A percentile compares a stretch with the other conserved stretches of the same genome.
Conservation (phyloP, 2,888 invertebrate species). For the Tanytarsus gracilentus region DNA sequence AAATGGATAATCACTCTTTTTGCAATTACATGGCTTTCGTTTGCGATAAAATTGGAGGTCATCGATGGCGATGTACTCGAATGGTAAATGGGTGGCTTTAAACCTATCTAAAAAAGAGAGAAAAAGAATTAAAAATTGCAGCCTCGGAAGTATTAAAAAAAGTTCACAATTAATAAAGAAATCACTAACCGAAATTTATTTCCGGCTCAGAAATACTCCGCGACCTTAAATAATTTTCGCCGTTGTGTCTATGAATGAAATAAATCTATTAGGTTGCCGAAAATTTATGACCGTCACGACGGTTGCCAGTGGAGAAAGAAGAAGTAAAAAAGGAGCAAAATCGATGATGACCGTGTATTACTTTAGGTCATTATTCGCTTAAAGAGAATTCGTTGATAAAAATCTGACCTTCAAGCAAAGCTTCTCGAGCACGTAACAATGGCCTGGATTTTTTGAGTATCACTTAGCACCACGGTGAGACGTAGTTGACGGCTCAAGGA, state of each 20-base stretch:
- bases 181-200: constrained; percentile 14
- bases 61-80: constrained; percentile 41
- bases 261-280: not conserved
- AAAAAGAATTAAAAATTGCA: not conserved
- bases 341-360: no score
- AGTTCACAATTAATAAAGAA: not conserved
- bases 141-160: not conserved
- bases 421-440: constrained; percentile 6
- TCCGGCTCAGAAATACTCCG: constrained; percentile 24
- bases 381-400: no score
- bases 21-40: constrained; percentile 34
- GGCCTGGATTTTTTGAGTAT: not conserved
- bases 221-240: constrained; percentile 10
- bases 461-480: not conserved
- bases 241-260: not conserved
- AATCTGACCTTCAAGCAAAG: constrained; percentile 9
- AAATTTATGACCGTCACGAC: not conserved
- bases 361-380: no score
- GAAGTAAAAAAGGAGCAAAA: no score
- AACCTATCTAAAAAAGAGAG: constrained; percentile 13
- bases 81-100: constrained; percentile 33
- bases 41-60: constrained; percentile 41
- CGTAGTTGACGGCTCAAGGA: not conserved
- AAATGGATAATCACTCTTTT: constrained; percentile 11
- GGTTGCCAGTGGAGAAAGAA: no score